A percentile compares a stretch with the other conserved stretches of the same genome.
phyloP scores from a whole-genome alignment of 2,888 invertebrate species.

The Gymnoscelis rufifasciata region DNA sequence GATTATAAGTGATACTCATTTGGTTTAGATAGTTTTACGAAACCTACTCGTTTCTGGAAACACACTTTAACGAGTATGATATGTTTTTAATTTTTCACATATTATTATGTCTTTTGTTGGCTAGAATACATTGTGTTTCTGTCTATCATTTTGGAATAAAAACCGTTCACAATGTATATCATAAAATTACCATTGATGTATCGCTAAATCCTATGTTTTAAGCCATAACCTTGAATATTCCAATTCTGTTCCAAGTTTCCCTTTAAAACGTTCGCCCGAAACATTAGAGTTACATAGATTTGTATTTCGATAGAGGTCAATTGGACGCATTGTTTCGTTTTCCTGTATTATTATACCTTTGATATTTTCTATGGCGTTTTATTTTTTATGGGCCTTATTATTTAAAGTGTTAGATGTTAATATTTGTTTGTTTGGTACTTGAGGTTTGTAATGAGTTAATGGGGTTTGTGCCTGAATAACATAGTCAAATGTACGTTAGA shows the following conservation, averaged over 20 bases:
- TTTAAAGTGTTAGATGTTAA: constrained; percentile 12
- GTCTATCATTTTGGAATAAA: no score
- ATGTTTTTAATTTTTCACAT: no score
- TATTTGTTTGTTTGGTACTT: constrained; percentile 2
- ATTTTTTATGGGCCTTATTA: constrained; percentile 24
- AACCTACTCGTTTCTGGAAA: no score
- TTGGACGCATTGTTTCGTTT: constrained; percentile 57
- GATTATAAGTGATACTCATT: no score
- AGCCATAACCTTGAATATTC: constrained; percentile 47
- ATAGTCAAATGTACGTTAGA: no score
- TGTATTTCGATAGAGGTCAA: constrained; percentile 54
- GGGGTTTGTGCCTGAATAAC: no score
- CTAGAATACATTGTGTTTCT: no score
- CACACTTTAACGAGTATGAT: no score
- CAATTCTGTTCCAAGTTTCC: constrained; percentile 64
- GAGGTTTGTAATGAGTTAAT: not conserved
- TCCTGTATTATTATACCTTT: constrained; percentile 45
- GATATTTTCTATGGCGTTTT: constrained; percentile 30
- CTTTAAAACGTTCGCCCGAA: constrained; percentile 64
- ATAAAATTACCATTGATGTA: no score
- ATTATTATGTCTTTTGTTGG: no score
- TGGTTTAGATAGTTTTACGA: no score
- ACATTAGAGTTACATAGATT: constrained; percentile 69
- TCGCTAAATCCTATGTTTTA: constrained; percentile 26
- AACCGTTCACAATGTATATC: no score